Evolutionary conservation across 2,113 vertebrate species (phyloP).

Genomic region (Anser brachyrhynchus): DNA sequence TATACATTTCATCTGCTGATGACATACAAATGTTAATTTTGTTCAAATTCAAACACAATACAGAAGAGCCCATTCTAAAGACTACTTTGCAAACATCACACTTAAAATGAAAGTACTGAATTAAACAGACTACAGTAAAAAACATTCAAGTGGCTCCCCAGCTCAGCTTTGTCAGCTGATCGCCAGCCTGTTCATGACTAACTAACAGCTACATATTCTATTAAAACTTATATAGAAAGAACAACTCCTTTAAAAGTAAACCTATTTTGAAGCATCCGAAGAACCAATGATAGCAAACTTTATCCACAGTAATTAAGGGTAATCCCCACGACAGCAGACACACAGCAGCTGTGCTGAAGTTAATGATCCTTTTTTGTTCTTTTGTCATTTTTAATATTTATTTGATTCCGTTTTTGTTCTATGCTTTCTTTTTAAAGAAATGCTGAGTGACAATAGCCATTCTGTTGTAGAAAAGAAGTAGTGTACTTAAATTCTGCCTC

Average conservation of each 20-base stretch:
- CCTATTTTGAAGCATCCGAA: constrained; percentile 21
- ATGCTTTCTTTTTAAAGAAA: neutral
- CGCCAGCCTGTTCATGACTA: neutral
- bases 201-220: neutral
- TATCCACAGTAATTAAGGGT: constrained; percentile 52
- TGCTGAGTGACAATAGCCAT: neutral
- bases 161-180: constrained; percentile 8
- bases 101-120: constrained; percentile 58
- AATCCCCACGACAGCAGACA: constrained; percentile 38
- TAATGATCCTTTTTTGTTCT: constrained; percentile 47
- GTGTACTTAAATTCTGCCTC: neutral
- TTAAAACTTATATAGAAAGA: constrained; percentile 4
- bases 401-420: constrained; percentile 14
- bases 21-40: constrained; percentile 74
- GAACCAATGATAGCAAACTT: constrained; percentile 51
- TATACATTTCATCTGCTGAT: constrained; percentile 56
- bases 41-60: constrained; percentile 72
- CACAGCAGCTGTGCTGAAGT: constrained; percentile 48
- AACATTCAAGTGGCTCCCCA: neutral
- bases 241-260: constrained; percentile 51
- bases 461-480: neutral
- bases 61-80: constrained; percentile 57
- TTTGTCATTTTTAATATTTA: constrained; percentile 54
- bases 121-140: neutral
- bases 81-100: constrained; percentile 60